Conservation (phyloP, 2,888 invertebrate genomes). For the Leistus spinibarbis region DNA sequence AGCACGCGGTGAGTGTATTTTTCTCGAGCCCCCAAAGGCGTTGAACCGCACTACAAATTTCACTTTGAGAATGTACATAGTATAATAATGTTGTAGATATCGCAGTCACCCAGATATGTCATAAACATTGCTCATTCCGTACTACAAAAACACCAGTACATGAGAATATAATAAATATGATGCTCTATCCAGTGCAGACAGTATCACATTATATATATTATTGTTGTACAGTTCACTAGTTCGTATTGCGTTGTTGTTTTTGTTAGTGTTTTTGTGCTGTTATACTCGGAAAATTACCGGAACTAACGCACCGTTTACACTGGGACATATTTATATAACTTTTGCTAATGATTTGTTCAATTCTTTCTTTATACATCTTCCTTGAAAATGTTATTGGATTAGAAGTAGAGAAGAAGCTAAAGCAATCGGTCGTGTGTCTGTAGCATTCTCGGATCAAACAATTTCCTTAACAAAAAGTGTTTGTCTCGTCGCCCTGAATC, state of each 20-base stretch:
- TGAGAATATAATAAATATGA: neutral
- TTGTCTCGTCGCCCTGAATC: too few species aligned
- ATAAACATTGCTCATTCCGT: neutral
- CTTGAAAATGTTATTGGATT: too few species aligned
- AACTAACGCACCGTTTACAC: neutral
- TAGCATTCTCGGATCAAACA: too few species aligned
- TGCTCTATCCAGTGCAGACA: neutral
- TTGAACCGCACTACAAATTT: neutral
- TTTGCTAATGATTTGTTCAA: neutral
- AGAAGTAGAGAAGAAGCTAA: too few species aligned
- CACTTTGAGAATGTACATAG: constrained; percentile 2
- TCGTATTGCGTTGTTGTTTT: neutral
- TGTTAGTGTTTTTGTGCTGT: neutral
- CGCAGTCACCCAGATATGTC: neutral
- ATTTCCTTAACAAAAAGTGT: too few species aligned
- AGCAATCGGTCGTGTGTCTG: too few species aligned
- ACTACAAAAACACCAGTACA: neutral
- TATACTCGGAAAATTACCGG: neutral
- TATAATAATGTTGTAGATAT: neutral
- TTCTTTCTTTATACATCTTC: too few species aligned
- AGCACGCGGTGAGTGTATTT: neutral
- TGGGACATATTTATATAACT: neutral
- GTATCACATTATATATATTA: neutral
- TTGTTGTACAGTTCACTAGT: too few species aligned
- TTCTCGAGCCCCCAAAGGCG: neutral